These are phyloP conservation scores for Grammomys surdaster DNA, from an alignment of 2,113 vertebrate species.

Conservation along the genomic window DNA sequence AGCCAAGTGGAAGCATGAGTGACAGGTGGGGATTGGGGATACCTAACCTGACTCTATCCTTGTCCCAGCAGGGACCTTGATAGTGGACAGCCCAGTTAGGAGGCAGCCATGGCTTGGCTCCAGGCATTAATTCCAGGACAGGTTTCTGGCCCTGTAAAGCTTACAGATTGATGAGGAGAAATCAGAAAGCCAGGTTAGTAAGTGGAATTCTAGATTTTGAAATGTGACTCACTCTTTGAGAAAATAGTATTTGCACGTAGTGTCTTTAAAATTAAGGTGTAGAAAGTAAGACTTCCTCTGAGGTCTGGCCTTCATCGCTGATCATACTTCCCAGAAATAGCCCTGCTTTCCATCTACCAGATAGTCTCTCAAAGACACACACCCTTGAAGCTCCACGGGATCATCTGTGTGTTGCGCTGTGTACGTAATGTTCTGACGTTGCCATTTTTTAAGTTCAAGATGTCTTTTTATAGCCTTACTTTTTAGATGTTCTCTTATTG, in stretches of 20 bases:
- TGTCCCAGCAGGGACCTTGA: not conserved
- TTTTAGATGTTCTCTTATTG: not conserved
- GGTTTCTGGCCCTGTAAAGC: not conserved
- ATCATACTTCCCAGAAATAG: not conserved
- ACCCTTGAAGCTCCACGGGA: not conserved
- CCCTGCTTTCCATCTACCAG: not conserved
- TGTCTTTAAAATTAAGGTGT: not conserved
- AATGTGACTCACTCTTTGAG: slow-evolving; percentile 78
- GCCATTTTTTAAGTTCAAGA: not conserved
- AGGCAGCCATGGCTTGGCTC: not conserved
- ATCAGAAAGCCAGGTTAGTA: not conserved
- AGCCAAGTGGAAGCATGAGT: not conserved
- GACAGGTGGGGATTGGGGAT: slow-evolving; percentile 77
- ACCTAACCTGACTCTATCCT: slow-evolving; percentile 24
- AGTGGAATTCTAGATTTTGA: slow-evolving; percentile 70
- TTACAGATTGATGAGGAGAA: not conserved
- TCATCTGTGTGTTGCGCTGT: not conserved
- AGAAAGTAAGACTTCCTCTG: slow-evolving; percentile 27
- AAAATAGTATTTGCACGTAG: slow-evolving; percentile 78
- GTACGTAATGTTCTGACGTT: not conserved
- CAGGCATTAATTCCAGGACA: not conserved
- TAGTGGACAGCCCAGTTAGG: not conserved
- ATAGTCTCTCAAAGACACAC: not conserved
- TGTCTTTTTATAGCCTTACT: not conserved
- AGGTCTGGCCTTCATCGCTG: not conserved